These are phyloP conservation scores for Pan paniscus DNA, from an alignment of 2,113 vertebrate species.

Conservation along the genomic window DNA sequence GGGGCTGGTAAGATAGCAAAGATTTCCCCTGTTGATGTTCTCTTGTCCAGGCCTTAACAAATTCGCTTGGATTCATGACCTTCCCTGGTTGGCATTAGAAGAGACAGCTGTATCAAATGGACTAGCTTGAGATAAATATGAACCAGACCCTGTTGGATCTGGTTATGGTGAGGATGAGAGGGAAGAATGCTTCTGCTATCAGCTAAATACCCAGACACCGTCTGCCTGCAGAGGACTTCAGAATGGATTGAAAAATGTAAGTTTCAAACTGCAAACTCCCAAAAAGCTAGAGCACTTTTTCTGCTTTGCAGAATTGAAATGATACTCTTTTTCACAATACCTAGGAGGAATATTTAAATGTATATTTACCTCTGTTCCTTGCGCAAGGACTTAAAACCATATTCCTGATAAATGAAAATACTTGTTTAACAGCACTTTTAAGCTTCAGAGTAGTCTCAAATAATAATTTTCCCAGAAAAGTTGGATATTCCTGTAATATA, in stretches of 20 bases:
- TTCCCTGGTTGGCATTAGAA: background rate
- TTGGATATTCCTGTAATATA: background rate
- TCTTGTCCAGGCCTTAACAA: background rate
- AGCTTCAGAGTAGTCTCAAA: background rate
- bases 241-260: background rate
- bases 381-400: background rate
- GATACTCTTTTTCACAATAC: background rate
- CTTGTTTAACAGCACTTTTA: background rate
- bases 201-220: background rate
- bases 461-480: background rate
- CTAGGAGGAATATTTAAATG: background rate
- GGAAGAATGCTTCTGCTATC: rapidly evolving
- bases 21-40: background rate
- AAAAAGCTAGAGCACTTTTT: background rate
- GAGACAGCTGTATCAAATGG: background rate
- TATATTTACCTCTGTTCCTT: background rate
- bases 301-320: background rate
- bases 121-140: background rate
- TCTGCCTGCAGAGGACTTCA: background rate
- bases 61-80: background rate
- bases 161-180: rapidly evolving
- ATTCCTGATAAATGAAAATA: background rate
- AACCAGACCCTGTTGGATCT: background rate
- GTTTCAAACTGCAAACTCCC: background rate
- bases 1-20: background rate